Evolutionary conservation across 2,113 vertebrate species (phyloP), one percentile per base, ranked within the genome.

Genomic region (Zosterops pallidus): DNA sequence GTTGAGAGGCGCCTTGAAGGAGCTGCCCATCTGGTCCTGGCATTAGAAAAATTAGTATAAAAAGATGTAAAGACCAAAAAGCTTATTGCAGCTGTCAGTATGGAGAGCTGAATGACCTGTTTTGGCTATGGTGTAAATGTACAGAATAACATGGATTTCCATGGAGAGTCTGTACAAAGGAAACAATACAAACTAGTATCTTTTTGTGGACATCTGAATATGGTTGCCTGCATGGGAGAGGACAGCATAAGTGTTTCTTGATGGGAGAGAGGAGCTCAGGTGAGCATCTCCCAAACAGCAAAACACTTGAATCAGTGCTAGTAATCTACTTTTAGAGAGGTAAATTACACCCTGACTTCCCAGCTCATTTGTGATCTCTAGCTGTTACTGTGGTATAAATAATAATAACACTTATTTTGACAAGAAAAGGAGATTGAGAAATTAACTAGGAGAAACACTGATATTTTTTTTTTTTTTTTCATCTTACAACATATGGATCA

Each of bases 341-440:
- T 42, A 53, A 86, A 77, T 76, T 76, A 24, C 49, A 80, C n/a
- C 7, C 24, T 83, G 56, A 74, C 64, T 89, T 92, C 46, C 52
- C 6, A 2, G 77, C 42, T 76, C 31, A 21, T 25, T 80, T 80
- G 42, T 49, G 31, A 80, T 65, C 37, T 80, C 18, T 80, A 53
- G 37, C 25, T 86, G 46, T 56, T 88, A 64, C 33, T 44, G 77
- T 55, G 28, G 53, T 94, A 80, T 77, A 87, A 92, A 83, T 92
- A 96, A 91, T 63, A 84, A 87, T n/a, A 71, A 9, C 60, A 82
- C 28, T 83, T 83, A n/a, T 81, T 92, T 64, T 82, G 59, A 88
- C 46, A 80, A 69, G 85, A 65, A 71, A 82, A 60, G 63, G 71
- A 74, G 42, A 52, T 46, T 90, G 75, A 86, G 33, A 95, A 90